Conservation (phyloP, 2,888 invertebrate species). For the Thyatira batis region DNA sequence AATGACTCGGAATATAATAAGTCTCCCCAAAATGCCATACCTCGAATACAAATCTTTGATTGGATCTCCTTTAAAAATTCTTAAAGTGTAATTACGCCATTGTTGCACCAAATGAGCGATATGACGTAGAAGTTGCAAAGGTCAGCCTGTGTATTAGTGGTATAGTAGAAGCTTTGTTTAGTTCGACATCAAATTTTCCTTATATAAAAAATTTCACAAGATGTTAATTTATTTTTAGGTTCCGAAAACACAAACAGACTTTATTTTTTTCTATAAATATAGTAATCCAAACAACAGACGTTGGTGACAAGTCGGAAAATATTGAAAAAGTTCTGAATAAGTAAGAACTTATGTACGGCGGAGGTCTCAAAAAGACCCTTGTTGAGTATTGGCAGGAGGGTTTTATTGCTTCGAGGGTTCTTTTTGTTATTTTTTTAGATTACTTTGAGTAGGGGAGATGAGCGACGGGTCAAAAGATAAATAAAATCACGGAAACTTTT, state of each 20-base stretch:
- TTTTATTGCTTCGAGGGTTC: not conserved
- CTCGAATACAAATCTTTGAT: too few species aligned
- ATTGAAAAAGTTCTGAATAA: slow-evolving; percentile 59
- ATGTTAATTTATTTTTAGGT: too few species aligned
- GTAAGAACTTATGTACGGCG: slow-evolving; percentile 20
- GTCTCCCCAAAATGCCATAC: too few species aligned
- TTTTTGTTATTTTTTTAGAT: not conserved
- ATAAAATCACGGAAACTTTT: not conserved
- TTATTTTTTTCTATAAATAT: slow-evolving; percentile 22
- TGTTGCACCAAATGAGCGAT: too few species aligned
- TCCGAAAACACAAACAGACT: not conserved
- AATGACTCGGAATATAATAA: too few species aligned
- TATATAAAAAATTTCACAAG: too few species aligned
- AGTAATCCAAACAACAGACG: slow-evolving; percentile 42
- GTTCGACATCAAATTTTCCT: too few species aligned
- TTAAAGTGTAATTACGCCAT: too few species aligned
- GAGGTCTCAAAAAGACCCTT: not conserved
- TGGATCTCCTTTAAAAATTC: too few species aligned
- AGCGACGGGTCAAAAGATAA: slow-evolving; percentile 2
- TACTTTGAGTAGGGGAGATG: slow-evolving; percentile 2
- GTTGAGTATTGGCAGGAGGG: slow-evolving; percentile 4
- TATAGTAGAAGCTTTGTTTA: too few species aligned
- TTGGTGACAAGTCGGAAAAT: slow-evolving; percentile 43
- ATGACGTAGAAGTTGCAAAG: too few species aligned
- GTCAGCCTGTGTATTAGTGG: too few species aligned